Conservation (phyloP, 2,888 invertebrate genomes). For the Apocheima hispidaria region DNA sequence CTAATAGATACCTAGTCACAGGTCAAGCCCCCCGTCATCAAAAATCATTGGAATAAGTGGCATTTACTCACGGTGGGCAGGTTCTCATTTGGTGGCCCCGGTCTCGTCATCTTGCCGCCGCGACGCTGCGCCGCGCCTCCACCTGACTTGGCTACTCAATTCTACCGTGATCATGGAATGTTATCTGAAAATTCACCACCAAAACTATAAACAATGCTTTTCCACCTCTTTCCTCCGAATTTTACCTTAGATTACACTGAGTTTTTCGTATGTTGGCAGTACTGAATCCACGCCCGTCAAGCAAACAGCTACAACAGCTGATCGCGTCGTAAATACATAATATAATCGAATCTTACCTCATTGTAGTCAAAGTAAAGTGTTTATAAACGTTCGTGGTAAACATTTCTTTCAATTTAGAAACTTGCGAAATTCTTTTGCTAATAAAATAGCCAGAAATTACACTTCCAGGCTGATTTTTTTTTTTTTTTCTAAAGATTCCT, state of each 20-base stretch:
- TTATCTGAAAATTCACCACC: constrained; percentile 66
- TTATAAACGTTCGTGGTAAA: background rate
- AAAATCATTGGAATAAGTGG: constrained; percentile 2
- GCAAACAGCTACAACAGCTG: constrained; percentile 47
- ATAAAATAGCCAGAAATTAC: background rate
- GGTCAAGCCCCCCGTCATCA: background rate
- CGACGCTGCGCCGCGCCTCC: constrained; percentile 47
- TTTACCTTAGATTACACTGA: constrained; percentile 29
- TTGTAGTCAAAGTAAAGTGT: constrained; percentile 28
- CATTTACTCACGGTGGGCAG: constrained; percentile 84
- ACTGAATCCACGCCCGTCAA: constrained; percentile 54
- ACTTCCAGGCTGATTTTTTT: background rate
- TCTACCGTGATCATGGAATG: constrained; percentile 62
- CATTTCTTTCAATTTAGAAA: background rate
- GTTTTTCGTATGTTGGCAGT: constrained; percentile 55
- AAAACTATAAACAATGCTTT: constrained; percentile 46
- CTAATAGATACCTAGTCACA: background rate
- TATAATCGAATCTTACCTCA: constrained; percentile 56
- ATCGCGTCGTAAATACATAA: constrained; percentile 36
- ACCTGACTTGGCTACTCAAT: constrained; percentile 27
- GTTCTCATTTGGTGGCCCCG: constrained; percentile 91
- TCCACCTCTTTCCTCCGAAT: constrained; percentile 34
- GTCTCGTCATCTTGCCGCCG: constrained; percentile 73
- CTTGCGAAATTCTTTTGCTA: background rate
- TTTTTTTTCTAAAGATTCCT: background rate